These are phyloP conservation scores for Synanthedon vespiformis DNA, from an alignment of 2,888 invertebrate genomes.

Conservation along the genomic window DNA sequence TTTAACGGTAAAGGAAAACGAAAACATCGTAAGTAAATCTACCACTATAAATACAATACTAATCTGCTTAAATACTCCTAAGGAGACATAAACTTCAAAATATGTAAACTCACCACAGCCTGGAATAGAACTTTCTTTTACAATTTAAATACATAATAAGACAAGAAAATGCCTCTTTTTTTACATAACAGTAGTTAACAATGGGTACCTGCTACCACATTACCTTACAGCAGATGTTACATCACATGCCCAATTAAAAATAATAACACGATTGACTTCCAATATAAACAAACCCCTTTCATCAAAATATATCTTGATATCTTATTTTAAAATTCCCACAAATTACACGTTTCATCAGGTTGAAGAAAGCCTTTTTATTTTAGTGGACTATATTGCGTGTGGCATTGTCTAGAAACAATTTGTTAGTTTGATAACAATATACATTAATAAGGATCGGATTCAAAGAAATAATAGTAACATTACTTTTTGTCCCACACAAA, in stretches of 20 bases:
- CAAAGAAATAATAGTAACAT: conserved; percentile 47
- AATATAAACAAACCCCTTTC: conserved; percentile 43
- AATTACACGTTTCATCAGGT: conserved; percentile 45
- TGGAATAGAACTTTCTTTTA: too few relatives aligned
- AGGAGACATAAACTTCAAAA: too few relatives aligned
- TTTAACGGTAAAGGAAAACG: too few relatives aligned
- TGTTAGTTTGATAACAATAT: conserved; percentile 40
- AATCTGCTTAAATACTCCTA: too few relatives aligned
- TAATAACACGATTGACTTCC: conserved; percentile 50
- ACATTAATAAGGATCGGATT: conserved; percentile 37
- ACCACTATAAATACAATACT: too few relatives aligned
- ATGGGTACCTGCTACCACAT: background rate
- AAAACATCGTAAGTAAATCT: too few relatives aligned
- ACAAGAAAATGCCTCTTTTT: too few relatives aligned
- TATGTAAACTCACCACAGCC: too few relatives aligned
- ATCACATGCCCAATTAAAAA: conserved; percentile 42
- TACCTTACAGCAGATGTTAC: conserved; percentile 36
- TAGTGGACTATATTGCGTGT: conserved; percentile 36
- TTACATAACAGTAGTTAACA: too few relatives aligned
- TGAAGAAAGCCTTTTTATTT: conserved; percentile 18
- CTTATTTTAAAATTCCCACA: conserved; percentile 37
- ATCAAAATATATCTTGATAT: conserved; percentile 52
- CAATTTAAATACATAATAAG: too few relatives aligned
- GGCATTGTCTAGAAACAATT: conserved; percentile 22
- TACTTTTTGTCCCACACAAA: conserved; percentile 15